A percentile compares a stretch with the other conserved stretches of the same genome.
These are phyloP conservation scores for Protonibea diacanthus DNA, from an alignment of 2,797 vertebrate genomes.

Conservation along the genomic window DNA sequence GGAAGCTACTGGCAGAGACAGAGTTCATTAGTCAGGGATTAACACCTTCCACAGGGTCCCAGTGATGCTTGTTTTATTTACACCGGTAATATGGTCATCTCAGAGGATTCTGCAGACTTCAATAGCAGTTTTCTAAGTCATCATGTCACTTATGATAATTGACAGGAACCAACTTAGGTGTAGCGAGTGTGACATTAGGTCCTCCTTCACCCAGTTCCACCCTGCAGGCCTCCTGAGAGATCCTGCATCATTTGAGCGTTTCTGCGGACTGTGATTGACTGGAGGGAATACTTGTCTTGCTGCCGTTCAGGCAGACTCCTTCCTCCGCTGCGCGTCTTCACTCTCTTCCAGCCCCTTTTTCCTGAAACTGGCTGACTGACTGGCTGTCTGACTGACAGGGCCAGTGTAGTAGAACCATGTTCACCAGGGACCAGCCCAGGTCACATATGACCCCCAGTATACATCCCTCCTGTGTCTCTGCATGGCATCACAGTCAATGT, in stretches of 20 bases:
- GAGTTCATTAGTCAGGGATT: slow-evolving; percentile 88
- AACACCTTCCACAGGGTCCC: slow-evolving; percentile 76
- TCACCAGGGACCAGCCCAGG: slow-evolving; percentile 73
- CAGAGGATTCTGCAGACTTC: slow-evolving; percentile 50
- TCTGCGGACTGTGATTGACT: slow-evolving; percentile 73
- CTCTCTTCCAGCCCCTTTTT: slow-evolving; percentile 39
- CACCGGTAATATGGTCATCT: slow-evolving; percentile 67
- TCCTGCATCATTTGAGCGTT: slow-evolving; percentile 71
- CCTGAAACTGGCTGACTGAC: slow-evolving; percentile 61
- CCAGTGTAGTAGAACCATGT: slow-evolving; percentile 80
- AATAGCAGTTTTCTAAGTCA: slow-evolving; percentile 54
- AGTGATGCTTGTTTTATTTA: slow-evolving; percentile 79
- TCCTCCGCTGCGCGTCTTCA: slow-evolving; percentile 47
- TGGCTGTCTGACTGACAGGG: slow-evolving; percentile 76
- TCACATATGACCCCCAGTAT: slow-evolving; percentile 73
- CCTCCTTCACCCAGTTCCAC: slow-evolving; percentile 63
- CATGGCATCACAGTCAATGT: slow-evolving; percentile 50
- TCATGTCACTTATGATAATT: slow-evolving; percentile 71
- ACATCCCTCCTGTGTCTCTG: slow-evolving; percentile 56
- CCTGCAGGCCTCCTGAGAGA: slow-evolving; percentile 62
- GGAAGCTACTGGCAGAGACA: slow-evolving; percentile 72
- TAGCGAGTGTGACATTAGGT: slow-evolving; percentile 70
- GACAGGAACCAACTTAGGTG: slow-evolving; percentile 59
- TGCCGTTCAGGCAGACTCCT: slow-evolving; percentile 45
- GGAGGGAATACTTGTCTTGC: slow-evolving; percentile 73